These are phyloP conservation scores for Brachyalestes nurse DNA, from an alignment of 2,797 vertebrate genomes.

Conservation along the genomic window DNA sequence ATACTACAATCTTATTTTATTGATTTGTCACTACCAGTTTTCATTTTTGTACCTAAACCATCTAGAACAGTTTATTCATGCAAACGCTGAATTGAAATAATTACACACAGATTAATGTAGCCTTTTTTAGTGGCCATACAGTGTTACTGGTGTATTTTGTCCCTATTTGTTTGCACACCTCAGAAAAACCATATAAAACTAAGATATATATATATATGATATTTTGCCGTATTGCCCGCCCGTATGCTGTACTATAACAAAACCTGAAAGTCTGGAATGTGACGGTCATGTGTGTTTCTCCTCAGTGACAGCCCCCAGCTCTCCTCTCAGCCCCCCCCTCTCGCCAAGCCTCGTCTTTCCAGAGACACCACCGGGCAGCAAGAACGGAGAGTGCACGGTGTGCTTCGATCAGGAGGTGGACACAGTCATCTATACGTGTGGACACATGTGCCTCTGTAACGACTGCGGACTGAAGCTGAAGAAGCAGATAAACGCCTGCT, in stretches of 20 bases:
- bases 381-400: constrained; percentile 93
- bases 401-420: constrained; percentile 98
- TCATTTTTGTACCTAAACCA: no score
- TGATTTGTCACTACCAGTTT: no score
- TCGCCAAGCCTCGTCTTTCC: constrained; percentile 84
- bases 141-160: not conserved
- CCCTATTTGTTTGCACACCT: no score
- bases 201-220: not conserved
- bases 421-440: constrained; percentile 98
- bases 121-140: no score
- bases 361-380: constrained; percentile 80
- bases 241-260: not conserved
- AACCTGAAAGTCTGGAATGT: not conserved
- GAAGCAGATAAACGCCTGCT: constrained; percentile 93
- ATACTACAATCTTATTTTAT: no score
- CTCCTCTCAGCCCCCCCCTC: constrained; percentile 89
- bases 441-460: constrained; percentile 98
- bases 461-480: constrained; percentile 95
- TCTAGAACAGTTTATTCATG: no score
- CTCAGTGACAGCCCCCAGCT: constrained; percentile 97
- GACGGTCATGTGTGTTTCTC: constrained; percentile 5
- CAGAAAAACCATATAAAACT: no score
- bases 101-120: no score
- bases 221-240: not conserved
- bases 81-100: no score